Conservation (phyloP, 1,140 invertebrate species). For the Zelostemma sp. region DNA sequence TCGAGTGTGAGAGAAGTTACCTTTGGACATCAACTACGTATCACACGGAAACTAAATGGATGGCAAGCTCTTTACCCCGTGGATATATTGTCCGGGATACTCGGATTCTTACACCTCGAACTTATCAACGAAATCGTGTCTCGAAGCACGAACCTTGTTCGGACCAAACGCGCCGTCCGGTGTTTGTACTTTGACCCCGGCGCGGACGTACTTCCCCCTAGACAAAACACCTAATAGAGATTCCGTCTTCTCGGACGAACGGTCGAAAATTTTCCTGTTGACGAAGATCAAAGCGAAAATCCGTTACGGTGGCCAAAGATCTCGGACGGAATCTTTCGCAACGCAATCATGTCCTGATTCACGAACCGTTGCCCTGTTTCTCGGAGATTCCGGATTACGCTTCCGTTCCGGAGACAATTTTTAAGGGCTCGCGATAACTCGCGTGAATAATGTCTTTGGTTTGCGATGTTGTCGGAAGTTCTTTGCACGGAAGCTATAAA, state of each 20-base stretch:
- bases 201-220: background rate
- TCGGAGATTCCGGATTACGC: background rate
- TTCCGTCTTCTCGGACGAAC: conserved; percentile 22
- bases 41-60: conserved; percentile 57
- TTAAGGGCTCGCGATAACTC: conserved; percentile 7
- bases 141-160: conserved; percentile 1
- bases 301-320: conserved; percentile 14
- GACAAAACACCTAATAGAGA: conserved; percentile 13
- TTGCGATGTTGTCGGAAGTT: conserved; percentile 14
- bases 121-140: conserved; percentile 5
- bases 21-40: conserved; percentile 70
- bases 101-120: conserved; percentile 36
- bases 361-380: conserved; percentile 1
- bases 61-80: conserved; percentile 41
- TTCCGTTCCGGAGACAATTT: background rate
- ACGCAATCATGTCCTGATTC: conserved; percentile 50
- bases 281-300: conserved; percentile 66
- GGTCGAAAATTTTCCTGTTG: conserved; percentile 65
- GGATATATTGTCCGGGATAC: conserved; percentile 58
- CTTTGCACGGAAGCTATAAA: conserved; percentile 31
- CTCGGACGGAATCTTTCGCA: conserved; percentile 51
- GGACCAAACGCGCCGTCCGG: background rate
- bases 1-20: conserved; percentile 63
- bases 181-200: background rate
- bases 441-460: conserved; percentile 21